Conservation (phyloP, 1,140 invertebrate species). For the Tetraneura akinire region DNA sequence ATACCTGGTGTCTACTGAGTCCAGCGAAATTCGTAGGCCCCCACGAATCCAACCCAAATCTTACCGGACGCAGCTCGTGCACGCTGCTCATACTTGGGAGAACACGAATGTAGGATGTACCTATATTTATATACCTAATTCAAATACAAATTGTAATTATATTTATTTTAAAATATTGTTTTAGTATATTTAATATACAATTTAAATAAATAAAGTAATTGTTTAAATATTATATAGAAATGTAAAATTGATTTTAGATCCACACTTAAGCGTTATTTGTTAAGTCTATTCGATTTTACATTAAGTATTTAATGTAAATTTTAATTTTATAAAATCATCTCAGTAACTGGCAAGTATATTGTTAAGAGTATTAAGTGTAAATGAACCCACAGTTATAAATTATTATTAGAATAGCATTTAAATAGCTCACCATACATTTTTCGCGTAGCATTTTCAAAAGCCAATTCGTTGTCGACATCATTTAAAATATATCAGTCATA, state of each 20-base stretch:
- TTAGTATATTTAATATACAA: neutral
- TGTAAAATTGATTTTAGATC: neutral
- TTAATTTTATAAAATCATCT: neutral
- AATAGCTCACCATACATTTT: constrained; percentile 27
- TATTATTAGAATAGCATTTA: constrained; percentile 29
- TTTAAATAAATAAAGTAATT: neutral
- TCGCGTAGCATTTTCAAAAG: constrained; percentile 25
- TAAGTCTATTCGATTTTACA: neutral
- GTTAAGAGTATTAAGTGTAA: neutral
- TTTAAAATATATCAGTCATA: neutral
- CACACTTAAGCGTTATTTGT: neutral
- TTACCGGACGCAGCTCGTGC: too few species aligned
- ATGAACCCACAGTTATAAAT: constrained; percentile 21
- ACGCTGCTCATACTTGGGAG: too few species aligned
- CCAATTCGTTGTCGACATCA: constrained; percentile 14
- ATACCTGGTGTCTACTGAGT: too few species aligned
- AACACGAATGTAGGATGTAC: too few species aligned
- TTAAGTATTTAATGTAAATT: neutral
- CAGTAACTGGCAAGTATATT: neutral
- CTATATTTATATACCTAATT: too few species aligned
- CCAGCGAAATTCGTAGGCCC: too few species aligned
- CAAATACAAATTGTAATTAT: too few species aligned
- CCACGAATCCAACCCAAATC: too few species aligned
- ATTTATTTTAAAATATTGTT: neutral
- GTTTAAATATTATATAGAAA: neutral